phyloP scores from a whole-genome alignment of 2,797 vertebrate genomes.

The Gephyroberyx darwinii region DNA sequence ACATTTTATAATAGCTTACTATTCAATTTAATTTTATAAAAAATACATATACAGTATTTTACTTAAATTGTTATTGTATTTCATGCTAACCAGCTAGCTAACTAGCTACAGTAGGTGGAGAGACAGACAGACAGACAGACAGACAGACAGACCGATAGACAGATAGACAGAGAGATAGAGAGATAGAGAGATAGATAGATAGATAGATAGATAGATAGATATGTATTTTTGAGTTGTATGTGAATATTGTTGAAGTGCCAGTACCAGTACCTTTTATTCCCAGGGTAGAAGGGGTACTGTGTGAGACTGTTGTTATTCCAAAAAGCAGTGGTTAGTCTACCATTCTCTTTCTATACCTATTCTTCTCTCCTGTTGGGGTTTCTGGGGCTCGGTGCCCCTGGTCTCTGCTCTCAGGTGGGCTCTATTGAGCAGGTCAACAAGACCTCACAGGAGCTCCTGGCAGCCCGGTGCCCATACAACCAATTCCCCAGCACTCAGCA shows the following conservation, averaged over 20 bases:
- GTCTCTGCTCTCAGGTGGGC: slow-evolving; percentile 21
- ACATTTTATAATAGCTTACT: no score
- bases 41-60: no score
- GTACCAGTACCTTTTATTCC: no score
- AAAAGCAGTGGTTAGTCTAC: slow-evolving; percentile 14
- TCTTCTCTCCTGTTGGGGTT: slow-evolving; percentile 18
- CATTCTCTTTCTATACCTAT: neutral
- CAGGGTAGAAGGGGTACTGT: neutral
- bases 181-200: no score
- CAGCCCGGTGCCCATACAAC: slow-evolving; percentile 54
- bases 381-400: slow-evolving; percentile 16
- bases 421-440: slow-evolving; percentile 44
- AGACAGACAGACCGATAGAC: no score
- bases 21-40: no score
- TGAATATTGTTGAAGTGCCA: neutral
- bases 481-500: slow-evolving; percentile 48
- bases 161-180: no score
- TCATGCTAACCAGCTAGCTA: no score
- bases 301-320: slow-evolving; percentile 11
- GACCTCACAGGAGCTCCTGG: slow-evolving; percentile 62
- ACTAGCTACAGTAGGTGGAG: no score
- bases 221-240: neutral
- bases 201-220: no score
- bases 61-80: no score
- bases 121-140: no score